These are phyloP conservation scores for Physocephala rufipes DNA, from an alignment of 2,888 invertebrate genomes.

Conservation along the genomic window DNA sequence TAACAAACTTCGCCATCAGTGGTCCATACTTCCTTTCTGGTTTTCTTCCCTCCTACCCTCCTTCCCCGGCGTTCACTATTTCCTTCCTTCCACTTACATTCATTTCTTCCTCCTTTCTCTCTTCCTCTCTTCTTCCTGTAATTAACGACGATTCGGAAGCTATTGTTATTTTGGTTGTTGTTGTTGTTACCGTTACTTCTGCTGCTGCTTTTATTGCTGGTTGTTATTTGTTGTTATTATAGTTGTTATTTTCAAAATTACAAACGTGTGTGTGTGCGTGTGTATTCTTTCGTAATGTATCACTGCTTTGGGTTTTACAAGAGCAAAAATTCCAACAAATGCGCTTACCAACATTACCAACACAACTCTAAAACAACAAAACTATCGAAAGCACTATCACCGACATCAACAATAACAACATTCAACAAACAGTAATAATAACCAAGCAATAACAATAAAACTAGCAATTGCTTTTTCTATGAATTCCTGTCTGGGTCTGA, in stretches of 20 bases:
- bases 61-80: not conserved
- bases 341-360: not conserved
- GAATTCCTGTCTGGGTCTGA: conserved; percentile 14
- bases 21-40: not conserved
- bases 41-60: not conserved
- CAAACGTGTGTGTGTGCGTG: too few species aligned
- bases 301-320: not conserved
- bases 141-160: conserved; percentile 63
- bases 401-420: too few species aligned
- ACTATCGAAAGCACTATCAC: not conserved
- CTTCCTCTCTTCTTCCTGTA: conserved; percentile 46
- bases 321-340: not conserved
- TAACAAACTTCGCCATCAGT: too few species aligned
- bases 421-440: too few species aligned
- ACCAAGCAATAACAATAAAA: too few species aligned
- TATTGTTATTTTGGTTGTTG: conserved; percentile 63
- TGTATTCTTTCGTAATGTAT: not conserved
- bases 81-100: not conserved
- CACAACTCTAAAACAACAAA: not conserved
- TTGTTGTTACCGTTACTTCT: conserved; percentile 51
- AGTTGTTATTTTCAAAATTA: too few species aligned
- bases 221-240: too few species aligned
- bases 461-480: not conserved
- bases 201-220: too few species aligned
- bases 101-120: not conserved